phyloP scores from a whole-genome alignment of 2,888 invertebrate species.

The Rotaria sp. region DNA sequence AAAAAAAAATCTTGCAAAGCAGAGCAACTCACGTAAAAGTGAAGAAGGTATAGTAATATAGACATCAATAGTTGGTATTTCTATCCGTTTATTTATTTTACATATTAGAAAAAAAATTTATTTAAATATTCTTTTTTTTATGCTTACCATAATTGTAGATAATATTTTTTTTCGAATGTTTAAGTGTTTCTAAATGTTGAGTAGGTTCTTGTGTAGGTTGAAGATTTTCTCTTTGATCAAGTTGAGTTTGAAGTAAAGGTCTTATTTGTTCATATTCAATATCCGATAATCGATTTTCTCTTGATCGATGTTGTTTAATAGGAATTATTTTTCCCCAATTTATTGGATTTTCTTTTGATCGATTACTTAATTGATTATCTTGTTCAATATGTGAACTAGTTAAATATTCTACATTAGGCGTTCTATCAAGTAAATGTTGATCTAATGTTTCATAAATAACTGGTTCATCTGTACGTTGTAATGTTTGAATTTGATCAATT shows the following conservation, averaged over 20 bases:
- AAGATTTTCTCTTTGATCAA: background rate
- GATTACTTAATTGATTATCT: background rate
- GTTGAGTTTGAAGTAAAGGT: background rate
- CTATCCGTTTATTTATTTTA: background rate
- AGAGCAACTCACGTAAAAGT: background rate
- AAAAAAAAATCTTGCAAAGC: background rate
- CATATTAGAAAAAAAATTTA: background rate
- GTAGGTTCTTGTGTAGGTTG: background rate
- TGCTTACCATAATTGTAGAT: background rate
- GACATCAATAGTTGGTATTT: background rate
- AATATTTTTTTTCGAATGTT: background rate
- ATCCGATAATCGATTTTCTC: background rate
- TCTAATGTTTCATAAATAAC: background rate
- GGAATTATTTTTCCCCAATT: background rate
- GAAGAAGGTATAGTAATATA: background rate
- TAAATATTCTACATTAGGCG: background rate
- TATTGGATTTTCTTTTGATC: background rate
- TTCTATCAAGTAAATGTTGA: background rate
- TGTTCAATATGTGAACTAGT: background rate
- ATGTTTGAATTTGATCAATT: background rate
- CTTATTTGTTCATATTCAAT: background rate
- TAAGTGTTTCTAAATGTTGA: background rate
- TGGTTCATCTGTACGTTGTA: conserved; percentile 1
- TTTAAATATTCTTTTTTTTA: background rate
- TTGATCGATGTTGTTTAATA: background rate